Evolutionary conservation across 1,140 invertebrate genomes (phyloP), one percentile per base, ranked within the genome.

Genomic region (Papilio dardanus): DNA sequence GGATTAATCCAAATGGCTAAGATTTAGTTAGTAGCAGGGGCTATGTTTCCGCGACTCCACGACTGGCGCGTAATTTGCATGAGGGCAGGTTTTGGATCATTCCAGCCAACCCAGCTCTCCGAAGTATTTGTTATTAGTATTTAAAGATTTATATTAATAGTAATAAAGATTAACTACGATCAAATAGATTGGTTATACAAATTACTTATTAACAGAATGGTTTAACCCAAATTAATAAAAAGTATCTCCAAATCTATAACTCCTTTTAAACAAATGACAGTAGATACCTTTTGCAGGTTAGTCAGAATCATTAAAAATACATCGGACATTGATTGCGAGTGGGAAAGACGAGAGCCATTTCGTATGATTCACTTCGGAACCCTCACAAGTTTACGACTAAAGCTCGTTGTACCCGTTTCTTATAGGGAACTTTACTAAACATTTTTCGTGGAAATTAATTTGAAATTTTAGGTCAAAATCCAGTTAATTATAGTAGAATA

Each of bases 341-440:
- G 24, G 24, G 24, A 62, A 62, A 62, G 24, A 3, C 24, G 54
- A 28, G 54, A 62, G 24, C 28, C 54, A 62, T 28, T 62, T 37
- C 21, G 35, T 69, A 69, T 69, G 33, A 69, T 69, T 69, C 67
- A 69, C 67, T n/a, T 21, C n/a, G 19, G 67, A 69, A 69, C 67
- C 67, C 67, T 21, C 35, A 69, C 67, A 40, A 69, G 35, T 69
- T 67, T 67, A 67, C 65, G 65, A 33, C 33, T 69, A 69, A 69
- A 37, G 67, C 67, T 69, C 67, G 21, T 40, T 69, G 35, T 35
- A 21, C 7, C n/a, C 19, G 67, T 69, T 14, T 24, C 21, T 42
- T 40, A 14, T 12, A 24, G 35, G 67, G 37, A 42, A 28, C 35
- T 35, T 69, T 42, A 69, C 42, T 21, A 14, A n/a, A 2, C 19